phyloP scores from a whole-genome alignment of 2,888 invertebrate species.

The Drosophila mayaguana region DNA sequence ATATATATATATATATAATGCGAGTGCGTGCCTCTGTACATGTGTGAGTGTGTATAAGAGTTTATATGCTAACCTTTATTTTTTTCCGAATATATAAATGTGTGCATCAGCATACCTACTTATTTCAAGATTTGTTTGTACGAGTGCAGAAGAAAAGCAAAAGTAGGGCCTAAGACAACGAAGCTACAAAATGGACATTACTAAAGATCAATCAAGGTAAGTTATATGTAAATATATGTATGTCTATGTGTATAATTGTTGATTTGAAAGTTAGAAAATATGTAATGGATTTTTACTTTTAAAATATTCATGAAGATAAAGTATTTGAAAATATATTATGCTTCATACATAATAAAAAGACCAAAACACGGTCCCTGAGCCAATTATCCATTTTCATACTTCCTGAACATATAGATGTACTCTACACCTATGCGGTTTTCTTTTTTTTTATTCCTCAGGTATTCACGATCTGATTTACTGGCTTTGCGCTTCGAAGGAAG shows the following conservation, averaged over 20 bases:
- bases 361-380: neutral
- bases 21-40: neutral
- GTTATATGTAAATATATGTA: neutral
- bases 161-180: constrained; percentile 4
- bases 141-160: constrained; percentile 4
- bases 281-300: neutral
- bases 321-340: neutral
- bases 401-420: neutral
- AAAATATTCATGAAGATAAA: neutral
- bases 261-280: neutral
- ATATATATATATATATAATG: constrained; percentile 1
- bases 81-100: constrained; percentile 14
- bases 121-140: constrained; percentile 15
- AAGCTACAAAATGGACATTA: constrained; percentile 33
- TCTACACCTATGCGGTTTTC: neutral
- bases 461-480: constrained; percentile 90
- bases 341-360: too few species aligned
- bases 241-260: neutral
- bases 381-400: neutral
- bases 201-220: constrained; percentile 38
- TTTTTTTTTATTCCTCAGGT: constrained; percentile 81
- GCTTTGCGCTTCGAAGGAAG: constrained; percentile 89
- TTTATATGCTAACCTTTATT: constrained; percentile 1
- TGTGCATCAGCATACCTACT: constrained; percentile 8
- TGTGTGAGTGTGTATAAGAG: neutral